Conservation (phyloP, 2,888 invertebrate species). For the Scaptomyza cyrtandrae region DNA sequence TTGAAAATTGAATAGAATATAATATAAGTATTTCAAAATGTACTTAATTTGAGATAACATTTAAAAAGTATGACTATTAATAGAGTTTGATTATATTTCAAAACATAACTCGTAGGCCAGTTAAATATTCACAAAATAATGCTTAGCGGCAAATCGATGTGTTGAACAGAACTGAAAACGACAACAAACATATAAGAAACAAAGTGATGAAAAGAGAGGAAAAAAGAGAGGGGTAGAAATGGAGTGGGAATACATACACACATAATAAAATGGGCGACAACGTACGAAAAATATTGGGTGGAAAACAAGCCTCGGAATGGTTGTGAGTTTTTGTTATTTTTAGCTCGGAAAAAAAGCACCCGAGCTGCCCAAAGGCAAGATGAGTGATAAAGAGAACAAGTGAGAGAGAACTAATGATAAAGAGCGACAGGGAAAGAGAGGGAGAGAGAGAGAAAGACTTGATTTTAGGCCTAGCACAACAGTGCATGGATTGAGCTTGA, state of each 20-base stretch:
- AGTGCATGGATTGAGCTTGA: slow-evolving; percentile 57
- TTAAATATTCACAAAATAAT: slow-evolving; percentile 7
- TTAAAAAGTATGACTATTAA: too few species aligned
- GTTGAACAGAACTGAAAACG: slow-evolving; percentile 5
- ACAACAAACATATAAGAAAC: neutral
- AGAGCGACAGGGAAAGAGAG: too few species aligned
- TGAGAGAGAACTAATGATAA: neutral
- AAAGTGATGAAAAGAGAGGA: neutral
- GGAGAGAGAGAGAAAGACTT: slow-evolving; percentile 6
- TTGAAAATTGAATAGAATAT: too few species aligned
- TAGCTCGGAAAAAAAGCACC: slow-evolving; percentile 50
- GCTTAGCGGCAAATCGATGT: slow-evolving; percentile 32
- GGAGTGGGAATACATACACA: slow-evolving; percentile 7
- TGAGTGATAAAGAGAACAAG: neutral
- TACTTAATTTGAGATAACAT: too few species aligned
- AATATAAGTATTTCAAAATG: too few species aligned
- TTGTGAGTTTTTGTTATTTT: slow-evolving; percentile 47
- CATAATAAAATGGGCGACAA: slow-evolving; percentile 30
- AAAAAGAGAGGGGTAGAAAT: neutral
- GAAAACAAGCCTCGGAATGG: slow-evolving; percentile 23
- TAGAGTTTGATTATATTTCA: neutral
- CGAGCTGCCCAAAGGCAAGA: slow-evolving; percentile 16
- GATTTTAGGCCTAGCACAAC: slow-evolving; percentile 71
- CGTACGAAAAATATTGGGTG: slow-evolving; percentile 39
- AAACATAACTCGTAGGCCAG: neutral